A percentile compares a stretch with the other conserved stretches of the same genome.
These are phyloP conservation scores for Amyelois transitella DNA, from an alignment of 1,140 invertebrate genomes.

Conservation along the genomic window DNA sequence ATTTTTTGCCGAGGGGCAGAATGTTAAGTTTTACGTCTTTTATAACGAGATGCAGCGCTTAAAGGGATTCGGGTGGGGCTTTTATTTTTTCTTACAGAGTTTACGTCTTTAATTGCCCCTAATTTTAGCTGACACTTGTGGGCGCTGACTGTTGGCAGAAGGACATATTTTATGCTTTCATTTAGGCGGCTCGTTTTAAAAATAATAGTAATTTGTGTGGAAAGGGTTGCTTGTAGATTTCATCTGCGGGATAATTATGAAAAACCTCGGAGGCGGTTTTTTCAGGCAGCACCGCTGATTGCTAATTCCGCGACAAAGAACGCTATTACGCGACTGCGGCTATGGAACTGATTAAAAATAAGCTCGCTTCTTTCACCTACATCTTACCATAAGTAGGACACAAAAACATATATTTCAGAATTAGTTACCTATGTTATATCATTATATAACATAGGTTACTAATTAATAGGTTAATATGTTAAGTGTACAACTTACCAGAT, in stretches of 20 bases:
- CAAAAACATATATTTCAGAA: no score
- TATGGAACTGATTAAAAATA: slow-evolving; percentile 35
- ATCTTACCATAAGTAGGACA: not conserved
- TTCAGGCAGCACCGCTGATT: slow-evolving; percentile 40
- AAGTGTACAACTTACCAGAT: no score
- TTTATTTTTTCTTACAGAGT: slow-evolving; percentile 15
- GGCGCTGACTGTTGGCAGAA: slow-evolving; percentile 1
- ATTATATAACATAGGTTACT: no score
- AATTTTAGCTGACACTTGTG: slow-evolving; percentile 17
- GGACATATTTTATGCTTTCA: slow-evolving; percentile 43
- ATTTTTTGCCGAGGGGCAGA: slow-evolving; percentile 39
- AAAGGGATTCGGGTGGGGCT: slow-evolving; percentile 18
- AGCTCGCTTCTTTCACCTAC: not conserved
- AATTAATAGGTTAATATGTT: no score
- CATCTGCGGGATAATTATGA: slow-evolving; percentile 54
- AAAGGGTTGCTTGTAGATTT: slow-evolving; percentile 39
- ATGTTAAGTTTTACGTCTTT: slow-evolving; percentile 51
- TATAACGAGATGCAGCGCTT: slow-evolving; percentile 37
- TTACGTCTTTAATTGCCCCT: not conserved
- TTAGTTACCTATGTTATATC: no score
- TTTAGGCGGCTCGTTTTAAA: slow-evolving; percentile 40
- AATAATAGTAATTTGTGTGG: slow-evolving; percentile 46
- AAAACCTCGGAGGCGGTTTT: slow-evolving; percentile 47
- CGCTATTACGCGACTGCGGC: slow-evolving; percentile 36
- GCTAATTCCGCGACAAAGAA: slow-evolving; percentile 62